A percentile compares a stretch with the other conserved stretches of the same genome.
These are phyloP conservation scores for Plumapathes pennacea DNA, from an alignment of 92 coral and sea anemone species.

Conservation along the genomic window DNA sequence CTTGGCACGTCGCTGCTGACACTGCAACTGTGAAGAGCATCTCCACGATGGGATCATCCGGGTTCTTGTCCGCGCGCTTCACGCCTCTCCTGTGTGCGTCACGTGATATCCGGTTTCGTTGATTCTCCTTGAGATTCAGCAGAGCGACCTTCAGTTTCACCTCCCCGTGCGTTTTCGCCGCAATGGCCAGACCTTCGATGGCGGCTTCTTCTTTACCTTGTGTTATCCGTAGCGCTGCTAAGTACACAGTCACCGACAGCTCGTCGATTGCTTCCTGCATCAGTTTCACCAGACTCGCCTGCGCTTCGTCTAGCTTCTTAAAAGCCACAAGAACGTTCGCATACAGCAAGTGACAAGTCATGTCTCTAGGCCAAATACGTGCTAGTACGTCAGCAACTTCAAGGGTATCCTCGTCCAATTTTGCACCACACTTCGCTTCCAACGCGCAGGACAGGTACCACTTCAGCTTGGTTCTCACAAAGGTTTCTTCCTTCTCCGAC, in stretches of 20 bases:
- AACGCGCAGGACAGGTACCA: constrained; percentile 26
- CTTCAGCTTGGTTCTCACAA: constrained; percentile 39
- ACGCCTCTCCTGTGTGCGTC: constrained; percentile 78
- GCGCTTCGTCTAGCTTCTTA: constrained; percentile 79
- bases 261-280: constrained; percentile 66
- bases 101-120: constrained; percentile 59
- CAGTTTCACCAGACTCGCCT: constrained; percentile 73
- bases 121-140: constrained; percentile 39
- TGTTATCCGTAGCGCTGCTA: constrained; percentile 78
- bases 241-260: constrained; percentile 58
- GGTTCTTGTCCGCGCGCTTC: constrained; percentile 10
- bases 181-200: constrained; percentile 62
- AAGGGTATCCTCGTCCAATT: constrained; percentile 24
- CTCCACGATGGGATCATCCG: constrained; percentile 25
- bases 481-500: constrained; percentile 34
- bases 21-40: constrained; percentile 57
- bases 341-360: constrained; percentile 70
- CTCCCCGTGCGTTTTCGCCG: constrained; percentile 76
- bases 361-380: constrained; percentile 58
- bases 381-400: constrained; percentile 70
- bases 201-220: constrained; percentile 63
- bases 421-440: constrained; percentile 7
- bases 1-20: constrained; percentile 60
- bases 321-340: constrained; percentile 63
- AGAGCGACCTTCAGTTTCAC: constrained; percentile 54